Evolutionary conservation across 2,797 vertebrate genomes (phyloP).

Genomic region (Bovichtus diacanthus): DNA sequence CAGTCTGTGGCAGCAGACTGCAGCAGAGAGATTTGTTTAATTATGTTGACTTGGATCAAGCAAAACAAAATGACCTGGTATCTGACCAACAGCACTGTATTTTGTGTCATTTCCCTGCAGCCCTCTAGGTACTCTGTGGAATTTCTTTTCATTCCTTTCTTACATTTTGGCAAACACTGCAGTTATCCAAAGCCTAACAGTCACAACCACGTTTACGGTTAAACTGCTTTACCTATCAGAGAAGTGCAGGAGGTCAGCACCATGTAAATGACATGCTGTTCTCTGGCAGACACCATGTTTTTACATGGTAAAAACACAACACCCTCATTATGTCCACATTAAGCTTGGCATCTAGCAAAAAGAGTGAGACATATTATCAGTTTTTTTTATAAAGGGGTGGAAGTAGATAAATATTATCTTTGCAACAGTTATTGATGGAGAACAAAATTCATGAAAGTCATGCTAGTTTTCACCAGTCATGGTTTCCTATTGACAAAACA

Average conservation of each 20-base stretch:
- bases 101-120: slow-evolving; percentile 21
- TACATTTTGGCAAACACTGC: slow-evolving; percentile 48
- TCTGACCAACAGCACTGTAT: slow-evolving; percentile 2
- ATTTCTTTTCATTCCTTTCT: slow-evolving; percentile 36
- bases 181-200: slow-evolving; percentile 25
- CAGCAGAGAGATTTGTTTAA: slow-evolving; percentile 2
- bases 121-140: neutral
- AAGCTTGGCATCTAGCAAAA: slow-evolving; percentile 23
- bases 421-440: neutral
- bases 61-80: neutral
- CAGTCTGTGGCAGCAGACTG: neutral
- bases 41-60: slow-evolving; percentile 2
- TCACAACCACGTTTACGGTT: slow-evolving; percentile 21
- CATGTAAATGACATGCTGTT: slow-evolving; percentile 18
- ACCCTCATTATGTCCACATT: slow-evolving; percentile 31
- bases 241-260: slow-evolving; percentile 1
- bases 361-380: slow-evolving; percentile 1
- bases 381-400: slow-evolving; percentile 4
- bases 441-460: neutral
- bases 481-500: neutral
- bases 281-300: slow-evolving; percentile 25
- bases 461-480: neutral
- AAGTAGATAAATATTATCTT: slow-evolving; percentile 31
- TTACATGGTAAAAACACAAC: slow-evolving; percentile 6
- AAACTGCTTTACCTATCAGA: slow-evolving; percentile 23